Conservation (phyloP, 1,140 invertebrate genomes). For the Choristoneura fumiferana region DNA sequence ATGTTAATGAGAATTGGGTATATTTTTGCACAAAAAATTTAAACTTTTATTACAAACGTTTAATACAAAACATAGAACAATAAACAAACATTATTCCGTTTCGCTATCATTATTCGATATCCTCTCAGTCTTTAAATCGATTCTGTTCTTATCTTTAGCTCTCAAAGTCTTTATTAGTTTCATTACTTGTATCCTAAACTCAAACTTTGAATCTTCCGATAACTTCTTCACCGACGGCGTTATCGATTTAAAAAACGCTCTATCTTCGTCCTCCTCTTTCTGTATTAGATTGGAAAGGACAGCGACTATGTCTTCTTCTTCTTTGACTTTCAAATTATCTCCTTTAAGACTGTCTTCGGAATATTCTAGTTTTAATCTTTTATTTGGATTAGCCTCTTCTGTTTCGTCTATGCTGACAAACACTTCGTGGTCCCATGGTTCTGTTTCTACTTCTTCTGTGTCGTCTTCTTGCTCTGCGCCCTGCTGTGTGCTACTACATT, state of each 20-base stretch:
- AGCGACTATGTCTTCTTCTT: conserved; percentile 3
- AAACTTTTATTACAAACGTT: background rate
- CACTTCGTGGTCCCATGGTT: conserved; percentile 6
- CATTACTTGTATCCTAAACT: conserved; percentile 18
- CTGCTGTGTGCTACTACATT: background rate
- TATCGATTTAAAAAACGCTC: conserved; percentile 20
- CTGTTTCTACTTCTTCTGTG: background rate
- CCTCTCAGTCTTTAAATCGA: background rate
- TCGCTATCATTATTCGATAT: background rate
- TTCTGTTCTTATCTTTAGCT: background rate
- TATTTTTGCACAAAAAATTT: no score
- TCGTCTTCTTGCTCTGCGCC: background rate
- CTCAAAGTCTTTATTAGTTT: conserved; percentile 15
- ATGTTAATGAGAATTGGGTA: no score
- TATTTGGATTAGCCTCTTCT: background rate
- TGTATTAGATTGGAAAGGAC: conserved; percentile 18
- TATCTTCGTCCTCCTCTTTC: conserved; percentile 20
- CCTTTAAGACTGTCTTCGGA: background rate
- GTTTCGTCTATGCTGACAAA: background rate
- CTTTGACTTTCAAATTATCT: background rate
- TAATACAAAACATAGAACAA: background rate
- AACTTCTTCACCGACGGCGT: conserved; percentile 10
- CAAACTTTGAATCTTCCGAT: conserved; percentile 5
- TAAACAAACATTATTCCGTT: conserved; percentile 2
- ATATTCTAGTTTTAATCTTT: background rate